Evolutionary conservation across 23 tunicate genomes (phyloP).

Genomic region (Oikopleura dioica): DNA sequence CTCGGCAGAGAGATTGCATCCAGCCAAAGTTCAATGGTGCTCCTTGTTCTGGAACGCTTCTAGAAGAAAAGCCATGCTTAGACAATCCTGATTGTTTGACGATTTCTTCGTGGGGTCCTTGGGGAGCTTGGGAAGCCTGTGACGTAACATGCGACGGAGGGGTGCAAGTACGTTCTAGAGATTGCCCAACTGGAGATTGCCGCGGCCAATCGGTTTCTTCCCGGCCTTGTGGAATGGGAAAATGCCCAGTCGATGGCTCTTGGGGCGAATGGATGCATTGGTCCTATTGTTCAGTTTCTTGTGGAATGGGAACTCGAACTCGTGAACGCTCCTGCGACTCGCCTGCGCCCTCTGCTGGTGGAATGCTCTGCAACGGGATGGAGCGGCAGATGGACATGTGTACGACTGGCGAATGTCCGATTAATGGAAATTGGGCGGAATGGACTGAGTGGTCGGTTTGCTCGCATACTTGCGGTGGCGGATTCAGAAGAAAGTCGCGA

Average conservation of each 20-base stretch:
- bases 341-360: constrained; percentile 50
- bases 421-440: constrained; percentile 53
- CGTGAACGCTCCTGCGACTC: constrained; percentile 43
- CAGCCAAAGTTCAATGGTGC: constrained; percentile 47
- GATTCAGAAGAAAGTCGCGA: constrained; percentile 41
- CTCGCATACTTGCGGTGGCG: constrained; percentile 70
- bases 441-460: constrained; percentile 58
- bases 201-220: neutral
- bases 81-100: constrained; percentile 14
- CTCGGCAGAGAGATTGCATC: constrained; percentile 57
- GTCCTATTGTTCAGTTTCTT: constrained; percentile 51
- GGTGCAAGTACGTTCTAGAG: constrained; percentile 24
- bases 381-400: neutral
- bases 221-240: neutral
- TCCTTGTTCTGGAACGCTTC: constrained; percentile 34
- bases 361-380: constrained; percentile 13
- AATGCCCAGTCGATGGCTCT: constrained; percentile 30
- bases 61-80: constrained; percentile 14
- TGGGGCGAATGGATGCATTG: constrained; percentile 69
- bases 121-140: constrained; percentile 77
- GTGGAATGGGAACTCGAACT: constrained; percentile 57
- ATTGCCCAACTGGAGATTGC: constrained; percentile 26
- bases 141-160: constrained; percentile 55
- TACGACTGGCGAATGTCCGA: neutral
- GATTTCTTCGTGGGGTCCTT: constrained; percentile 46